Evolutionary conservation across 2,888 invertebrate species (phyloP).

Genomic region (Cataglyphis livida): DNA sequence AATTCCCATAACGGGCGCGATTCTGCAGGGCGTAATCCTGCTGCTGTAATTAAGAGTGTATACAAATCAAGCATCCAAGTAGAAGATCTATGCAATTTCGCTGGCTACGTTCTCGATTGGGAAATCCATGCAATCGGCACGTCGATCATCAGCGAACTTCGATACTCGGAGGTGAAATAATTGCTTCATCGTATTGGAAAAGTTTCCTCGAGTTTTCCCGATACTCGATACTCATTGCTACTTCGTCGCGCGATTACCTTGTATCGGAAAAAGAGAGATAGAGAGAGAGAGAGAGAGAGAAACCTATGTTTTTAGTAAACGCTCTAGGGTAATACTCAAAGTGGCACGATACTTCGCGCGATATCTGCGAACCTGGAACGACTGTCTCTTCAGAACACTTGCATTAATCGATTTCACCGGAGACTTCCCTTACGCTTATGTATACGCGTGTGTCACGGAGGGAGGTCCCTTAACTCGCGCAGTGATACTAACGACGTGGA

Average conservation of each 20-base stretch:
- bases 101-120: neutral
- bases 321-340: constrained; percentile 11
- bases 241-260: neutral
- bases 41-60: constrained; percentile 13
- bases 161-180: neutral
- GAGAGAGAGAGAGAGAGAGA: neutral
- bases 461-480: constrained; percentile 24
- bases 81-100: constrained; percentile 11
- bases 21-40: neutral
- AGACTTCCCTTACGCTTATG: neutral
- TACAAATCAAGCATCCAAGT: neutral
- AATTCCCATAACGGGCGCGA: constrained; percentile 15
- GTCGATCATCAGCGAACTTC: neutral
- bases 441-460: neutral
- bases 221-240: neutral
- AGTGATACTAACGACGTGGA: constrained; percentile 40
- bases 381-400: neutral
- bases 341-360: neutral
- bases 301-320: constrained; percentile 23
- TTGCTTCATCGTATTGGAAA: neutral
- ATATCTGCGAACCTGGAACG: constrained; percentile 14
- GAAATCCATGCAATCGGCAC: constrained; percentile 13
- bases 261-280: neutral
- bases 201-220: neutral
- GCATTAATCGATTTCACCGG: constrained; percentile 29